Percentiles rank a stretch among this genome's conserved stretches.
phyloP scores from a whole-genome alignment of 2,888 invertebrate species.

The Salticus scenicus region DNA sequence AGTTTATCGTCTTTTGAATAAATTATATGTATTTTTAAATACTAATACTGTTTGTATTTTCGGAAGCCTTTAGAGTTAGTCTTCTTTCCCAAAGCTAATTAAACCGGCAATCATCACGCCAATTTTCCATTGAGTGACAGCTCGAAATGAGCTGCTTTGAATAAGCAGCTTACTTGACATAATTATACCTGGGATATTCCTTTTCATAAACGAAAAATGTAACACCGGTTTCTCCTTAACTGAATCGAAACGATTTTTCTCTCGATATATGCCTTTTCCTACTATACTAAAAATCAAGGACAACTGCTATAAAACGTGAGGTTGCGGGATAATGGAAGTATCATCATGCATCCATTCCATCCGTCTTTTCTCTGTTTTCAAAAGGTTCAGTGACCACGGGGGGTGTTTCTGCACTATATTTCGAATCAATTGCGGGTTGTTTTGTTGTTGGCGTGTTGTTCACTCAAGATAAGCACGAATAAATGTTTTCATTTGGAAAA shows the following conservation, averaged over 20 bases:
- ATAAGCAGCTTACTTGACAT: too few relatives aligned
- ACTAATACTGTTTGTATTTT: too few relatives aligned
- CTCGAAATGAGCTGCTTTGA: too few relatives aligned
- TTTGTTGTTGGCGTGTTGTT: background rate
- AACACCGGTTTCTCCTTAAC: background rate
- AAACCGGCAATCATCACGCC: too few relatives aligned
- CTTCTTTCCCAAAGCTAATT: too few relatives aligned
- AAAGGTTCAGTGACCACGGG: conserved; percentile 23
- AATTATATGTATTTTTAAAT: too few relatives aligned
- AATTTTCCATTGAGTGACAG: too few relatives aligned
- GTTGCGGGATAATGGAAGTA: background rate
- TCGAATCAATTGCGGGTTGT: background rate
- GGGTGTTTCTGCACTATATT: conserved; percentile 10
- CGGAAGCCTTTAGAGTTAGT: too few relatives aligned
- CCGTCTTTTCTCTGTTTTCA: background rate
- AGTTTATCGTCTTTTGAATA: too few relatives aligned
- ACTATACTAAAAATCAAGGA: background rate
- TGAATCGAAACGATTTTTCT: background rate
- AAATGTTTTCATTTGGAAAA: background rate
- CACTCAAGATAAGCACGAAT: background rate
- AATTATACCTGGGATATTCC: too few relatives aligned
- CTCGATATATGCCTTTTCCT: background rate
- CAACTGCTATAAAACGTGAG: background rate
- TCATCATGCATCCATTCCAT: background rate
- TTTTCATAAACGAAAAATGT: background rate